A percentile compares a stretch with the other conserved stretches of the same genome.
phyloP scores from a whole-genome alignment of 2,888 invertebrate species.

The Drosophila borealis region DNA sequence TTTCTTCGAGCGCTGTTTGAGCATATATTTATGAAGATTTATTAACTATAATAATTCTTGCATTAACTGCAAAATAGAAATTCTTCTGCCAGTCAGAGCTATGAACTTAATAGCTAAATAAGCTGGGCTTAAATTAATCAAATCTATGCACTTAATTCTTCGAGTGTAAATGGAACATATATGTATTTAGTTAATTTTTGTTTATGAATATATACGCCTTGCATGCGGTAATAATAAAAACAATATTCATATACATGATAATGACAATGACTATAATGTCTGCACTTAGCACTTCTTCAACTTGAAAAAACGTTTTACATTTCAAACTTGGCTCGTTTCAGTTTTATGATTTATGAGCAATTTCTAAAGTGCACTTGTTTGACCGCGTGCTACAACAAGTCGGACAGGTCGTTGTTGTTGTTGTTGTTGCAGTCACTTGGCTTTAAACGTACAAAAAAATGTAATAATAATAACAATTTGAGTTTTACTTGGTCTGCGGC shows the following conservation, averaged over 20 bases:
- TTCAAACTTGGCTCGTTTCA: slow-evolving; percentile 54
- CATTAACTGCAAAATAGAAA: no score
- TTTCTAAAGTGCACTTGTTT: slow-evolving; percentile 83
- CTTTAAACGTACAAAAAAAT: slow-evolving; percentile 44
- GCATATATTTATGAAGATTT: background rate
- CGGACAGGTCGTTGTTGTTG: slow-evolving; percentile 61
- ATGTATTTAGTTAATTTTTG: background rate
- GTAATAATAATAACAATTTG: slow-evolving; percentile 71
- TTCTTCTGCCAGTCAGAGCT: no score
- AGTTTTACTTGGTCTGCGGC: slow-evolving; percentile 51
- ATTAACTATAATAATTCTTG: no score
- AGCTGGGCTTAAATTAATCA: no score
- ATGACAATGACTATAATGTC: slow-evolving; percentile 61
- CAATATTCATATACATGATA: slow-evolving; percentile 48
- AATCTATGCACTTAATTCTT: background rate
- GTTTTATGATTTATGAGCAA: slow-evolving; percentile 79
- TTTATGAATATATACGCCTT: slow-evolving; percentile 10
- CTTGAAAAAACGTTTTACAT: slow-evolving; percentile 42
- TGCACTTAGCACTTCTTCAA: slow-evolving; percentile 76
- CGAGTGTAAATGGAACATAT: background rate
- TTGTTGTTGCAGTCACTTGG: slow-evolving; percentile 29
- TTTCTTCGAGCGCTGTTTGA: background rate
- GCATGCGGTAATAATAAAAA: slow-evolving; percentile 49
- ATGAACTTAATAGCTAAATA: no score
- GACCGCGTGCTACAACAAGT: slow-evolving; percentile 79